Percentiles rank a stretch among this genome's conserved stretches.
phyloP scores from a whole-genome alignment of 2,888 invertebrate species.

The Stenodera caucasica region DNA sequence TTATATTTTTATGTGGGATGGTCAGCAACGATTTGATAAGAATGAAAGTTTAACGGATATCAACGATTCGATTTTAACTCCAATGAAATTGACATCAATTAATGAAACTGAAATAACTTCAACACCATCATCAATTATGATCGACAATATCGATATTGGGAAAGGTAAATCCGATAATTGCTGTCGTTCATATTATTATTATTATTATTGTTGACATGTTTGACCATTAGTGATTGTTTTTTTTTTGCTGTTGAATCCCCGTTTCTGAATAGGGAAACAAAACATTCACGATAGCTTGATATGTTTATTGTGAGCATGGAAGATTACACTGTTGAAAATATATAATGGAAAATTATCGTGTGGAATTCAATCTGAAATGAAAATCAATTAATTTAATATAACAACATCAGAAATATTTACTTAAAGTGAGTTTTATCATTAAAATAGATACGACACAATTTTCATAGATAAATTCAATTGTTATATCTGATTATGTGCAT shows the following conservation, averaged over 20 bases:
- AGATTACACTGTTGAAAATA: background rate
- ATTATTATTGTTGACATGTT: background rate
- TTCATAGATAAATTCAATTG: no score
- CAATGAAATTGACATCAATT: background rate
- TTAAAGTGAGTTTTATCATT: background rate
- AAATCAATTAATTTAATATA: slow-evolving; percentile 1
- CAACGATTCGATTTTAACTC: background rate
- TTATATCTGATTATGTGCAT: no score
- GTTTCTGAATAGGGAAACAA: no score
- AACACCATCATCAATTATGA: background rate
- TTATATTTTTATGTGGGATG: slow-evolving; percentile 82
- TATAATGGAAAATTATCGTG: background rate
- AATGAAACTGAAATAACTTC: background rate
- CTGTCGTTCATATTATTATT: background rate
- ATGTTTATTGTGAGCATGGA: no score
- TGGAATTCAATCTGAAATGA: background rate
- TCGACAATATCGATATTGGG: background rate
- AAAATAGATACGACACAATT: no score
- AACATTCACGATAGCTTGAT: no score
- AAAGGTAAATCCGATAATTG: slow-evolving; percentile 3
- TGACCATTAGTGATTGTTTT: background rate
- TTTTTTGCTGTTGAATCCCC: no score
- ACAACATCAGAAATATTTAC: background rate
- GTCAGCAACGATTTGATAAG: slow-evolving; percentile 57
- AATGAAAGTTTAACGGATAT: background rate